Base-by-base conservation (phyloP, 2,888 invertebrate species). In the Auanema freiburgensis region DNA sequence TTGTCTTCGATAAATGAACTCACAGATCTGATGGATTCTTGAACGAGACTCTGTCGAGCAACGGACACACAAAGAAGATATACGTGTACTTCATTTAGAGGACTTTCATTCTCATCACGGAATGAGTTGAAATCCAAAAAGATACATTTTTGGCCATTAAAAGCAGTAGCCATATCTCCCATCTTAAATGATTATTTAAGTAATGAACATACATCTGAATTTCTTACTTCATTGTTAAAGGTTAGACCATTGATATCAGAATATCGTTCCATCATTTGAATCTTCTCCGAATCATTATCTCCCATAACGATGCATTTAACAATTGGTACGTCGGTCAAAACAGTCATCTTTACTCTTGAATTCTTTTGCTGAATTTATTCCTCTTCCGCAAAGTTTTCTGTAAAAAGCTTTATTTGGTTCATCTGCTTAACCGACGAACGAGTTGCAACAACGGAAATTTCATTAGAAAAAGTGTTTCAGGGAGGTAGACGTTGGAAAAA, bases 91-190 rank as follows among this genome's bases (percentile, higher is more conserved):
- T 63, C 63, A 11, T 57, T 50, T 18, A 33, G 42, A 24, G 16
- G 43, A 40, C 56, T 42, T 1, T 16, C 12, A 14, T 57, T 57
- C 12, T 57, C 62, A 1, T 42, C 58, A 5, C 33, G 33, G 43
- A 43, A 53, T 12, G 50, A 33, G 24, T 54, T 52, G 44, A 49
- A 24, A 40, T 63, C 63, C 43, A 58, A 18, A 33, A 63, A 63
- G 16, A 46, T 44, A 51, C 63, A 63, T 33, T 63, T 63, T 42
- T 63, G 63, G 11, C 63, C 63, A 25, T 63, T 63, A 53, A 63
- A 63, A n/a, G 63, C 63, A 10, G 63, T 63, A 3, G 52, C 58
- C 25, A 63, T 41, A 46, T 63, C 63, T 43, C 58, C 14, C 8
- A 53, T 8, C 63, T 63, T 24, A 24, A 58, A 63, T 8, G 3